phyloP scores from a whole-genome alignment of 2,797 vertebrate species.

The Gorsachius magnificus region DNA sequence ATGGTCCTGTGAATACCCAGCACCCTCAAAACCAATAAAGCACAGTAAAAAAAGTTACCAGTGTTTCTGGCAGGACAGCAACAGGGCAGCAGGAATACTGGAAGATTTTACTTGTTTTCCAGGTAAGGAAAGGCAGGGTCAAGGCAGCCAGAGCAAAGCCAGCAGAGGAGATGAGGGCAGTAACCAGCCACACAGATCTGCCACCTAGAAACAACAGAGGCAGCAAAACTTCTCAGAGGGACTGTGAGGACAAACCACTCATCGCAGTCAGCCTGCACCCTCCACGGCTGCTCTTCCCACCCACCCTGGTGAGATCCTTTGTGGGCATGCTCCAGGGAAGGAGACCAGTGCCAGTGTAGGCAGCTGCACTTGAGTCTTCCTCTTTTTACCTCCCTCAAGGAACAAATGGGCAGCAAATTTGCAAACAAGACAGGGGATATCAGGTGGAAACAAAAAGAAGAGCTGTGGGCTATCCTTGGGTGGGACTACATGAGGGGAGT shows the following conservation, averaged over 20 bases:
- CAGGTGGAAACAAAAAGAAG: not conserved
- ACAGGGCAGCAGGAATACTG: constrained; percentile 61
- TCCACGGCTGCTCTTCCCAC: not conserved
- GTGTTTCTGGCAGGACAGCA: constrained; percentile 67
- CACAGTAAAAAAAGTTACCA: constrained; percentile 59
- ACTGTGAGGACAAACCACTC: not conserved
- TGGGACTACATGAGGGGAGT: not conserved
- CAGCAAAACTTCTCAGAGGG: not conserved
- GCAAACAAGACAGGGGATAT: not conserved
- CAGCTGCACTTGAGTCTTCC: not conserved
- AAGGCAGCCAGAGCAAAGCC: constrained; percentile 56
- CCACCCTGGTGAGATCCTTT: not conserved
- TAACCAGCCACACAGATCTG: not conserved
- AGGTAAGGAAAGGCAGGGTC: constrained; percentile 32
- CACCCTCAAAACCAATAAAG: not conserved
- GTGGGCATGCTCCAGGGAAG: not conserved
- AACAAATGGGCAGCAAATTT: not conserved
- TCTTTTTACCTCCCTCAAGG: not conserved
- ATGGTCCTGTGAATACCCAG: not conserved
- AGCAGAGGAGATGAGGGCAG: constrained; percentile 45
- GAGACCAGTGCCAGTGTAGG: not conserved
- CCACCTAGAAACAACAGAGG: constrained; percentile 35
- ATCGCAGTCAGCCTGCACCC: not conserved
- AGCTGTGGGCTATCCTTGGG: not conserved
- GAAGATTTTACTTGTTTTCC: constrained; percentile 63